Evolutionary conservation across 2,888 invertebrate species (phyloP).

Genomic region (Eledona agricola): DNA sequence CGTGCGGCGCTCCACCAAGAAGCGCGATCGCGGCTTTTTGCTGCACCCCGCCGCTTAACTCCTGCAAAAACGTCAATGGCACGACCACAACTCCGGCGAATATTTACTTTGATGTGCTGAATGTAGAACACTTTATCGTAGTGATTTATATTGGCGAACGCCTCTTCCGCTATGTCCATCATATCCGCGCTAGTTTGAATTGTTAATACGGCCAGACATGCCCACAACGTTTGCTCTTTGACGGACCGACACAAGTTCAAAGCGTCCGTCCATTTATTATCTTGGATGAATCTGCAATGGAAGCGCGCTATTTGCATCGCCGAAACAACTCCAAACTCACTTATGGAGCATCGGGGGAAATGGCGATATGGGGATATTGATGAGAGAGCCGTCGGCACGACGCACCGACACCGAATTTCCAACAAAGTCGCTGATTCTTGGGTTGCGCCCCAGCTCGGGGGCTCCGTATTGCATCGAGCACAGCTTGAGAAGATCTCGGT

Average conservation of each 20-base stretch:
- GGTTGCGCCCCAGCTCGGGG: conserved; percentile 85
- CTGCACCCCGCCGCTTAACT: conserved; percentile 65
- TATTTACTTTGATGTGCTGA: conserved; percentile 77
- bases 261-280: conserved; percentile 74
- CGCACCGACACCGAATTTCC: conserved; percentile 86
- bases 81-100: too few relatives aligned
- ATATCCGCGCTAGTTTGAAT: conserved; percentile 78
- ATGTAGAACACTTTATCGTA: conserved; percentile 88
- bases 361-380: conserved; percentile 77
- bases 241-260: conserved; percentile 57
- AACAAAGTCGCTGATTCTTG: conserved; percentile 81
- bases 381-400: conserved; percentile 87
- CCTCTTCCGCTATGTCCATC: conserved; percentile 92
- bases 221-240: conserved; percentile 82
- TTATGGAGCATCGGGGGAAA: conserved; percentile 70
- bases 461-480: conserved; percentile 68
- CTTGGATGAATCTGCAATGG: conserved; percentile 69
- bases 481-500: conserved; percentile 72
- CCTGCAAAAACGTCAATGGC: too few relatives aligned
- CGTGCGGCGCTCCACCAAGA: conserved; percentile 72
- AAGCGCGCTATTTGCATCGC: not conserved
- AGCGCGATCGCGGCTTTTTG: conserved; percentile 74
- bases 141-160: conserved; percentile 90
- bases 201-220: conserved; percentile 91
- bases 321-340: conserved; percentile 39